Conservation (phyloP, 2,797 vertebrate species). For the Merluccius polli region DNA sequence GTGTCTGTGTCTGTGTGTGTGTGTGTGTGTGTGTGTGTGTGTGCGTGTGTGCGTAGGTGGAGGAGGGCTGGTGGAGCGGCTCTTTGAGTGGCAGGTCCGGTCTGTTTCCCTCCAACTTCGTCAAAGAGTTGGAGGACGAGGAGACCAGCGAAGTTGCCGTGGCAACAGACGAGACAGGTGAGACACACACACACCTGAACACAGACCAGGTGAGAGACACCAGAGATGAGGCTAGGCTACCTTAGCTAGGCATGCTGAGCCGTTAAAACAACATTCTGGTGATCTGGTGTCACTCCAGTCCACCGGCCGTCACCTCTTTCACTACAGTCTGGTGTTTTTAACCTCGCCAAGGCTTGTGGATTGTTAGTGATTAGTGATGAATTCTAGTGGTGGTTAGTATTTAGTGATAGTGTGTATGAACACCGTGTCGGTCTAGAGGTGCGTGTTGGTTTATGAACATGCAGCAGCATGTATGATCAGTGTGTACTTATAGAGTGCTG, state of each 20-base stretch:
- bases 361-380: too few relatives aligned
- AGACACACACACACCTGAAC: constrained; percentile 4
- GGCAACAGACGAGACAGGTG: constrained; percentile 81
- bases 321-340: background rate
- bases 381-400: too few relatives aligned
- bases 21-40: background rate
- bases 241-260: too few relatives aligned
- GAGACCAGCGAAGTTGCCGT: constrained; percentile 70
- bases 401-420: background rate
- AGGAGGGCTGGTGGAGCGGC: constrained; percentile 97
- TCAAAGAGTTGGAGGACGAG: constrained; percentile 87
- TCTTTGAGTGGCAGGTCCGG: constrained; percentile 79
- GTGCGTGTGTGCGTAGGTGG: constrained; percentile 73
- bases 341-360: too few relatives aligned
- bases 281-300: too few relatives aligned
- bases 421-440: background rate
- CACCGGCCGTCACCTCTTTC: too few relatives aligned
- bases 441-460: background rate
- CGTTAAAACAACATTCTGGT: too few relatives aligned
- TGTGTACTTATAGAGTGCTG: background rate
- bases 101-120: constrained; percentile 93
- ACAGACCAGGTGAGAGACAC: background rate
- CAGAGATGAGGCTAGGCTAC: background rate
- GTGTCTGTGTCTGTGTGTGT: background rate
- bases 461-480: background rate